Percentiles rank a stretch among this genome's conserved stretches.
These are phyloP conservation scores for Colletes gigas DNA, from an alignment of 1,140 invertebrate genomes.

Conservation along the genomic window DNA sequence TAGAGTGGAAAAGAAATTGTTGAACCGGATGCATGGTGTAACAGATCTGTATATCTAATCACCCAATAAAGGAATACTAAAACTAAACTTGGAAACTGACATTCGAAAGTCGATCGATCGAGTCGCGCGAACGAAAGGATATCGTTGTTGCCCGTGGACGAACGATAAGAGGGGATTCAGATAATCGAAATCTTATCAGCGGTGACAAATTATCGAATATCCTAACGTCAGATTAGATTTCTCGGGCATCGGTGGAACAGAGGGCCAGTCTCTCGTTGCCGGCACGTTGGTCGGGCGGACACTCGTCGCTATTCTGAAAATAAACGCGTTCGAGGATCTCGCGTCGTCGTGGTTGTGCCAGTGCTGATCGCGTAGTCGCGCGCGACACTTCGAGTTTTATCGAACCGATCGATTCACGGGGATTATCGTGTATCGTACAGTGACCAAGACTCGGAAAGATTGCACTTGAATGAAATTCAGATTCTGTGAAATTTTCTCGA, in stretches of 20 bases:
- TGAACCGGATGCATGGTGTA: too few relatives aligned
- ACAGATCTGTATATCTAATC: too few relatives aligned
- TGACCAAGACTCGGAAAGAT: background rate
- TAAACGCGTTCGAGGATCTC: constrained; percentile 56
- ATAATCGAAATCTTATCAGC: constrained; percentile 54
- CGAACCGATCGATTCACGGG: background rate
- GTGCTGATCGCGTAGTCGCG: constrained; percentile 41
- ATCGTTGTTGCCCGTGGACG: too few relatives aligned
- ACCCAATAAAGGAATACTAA: too few relatives aligned
- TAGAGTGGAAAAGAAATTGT: too few relatives aligned
- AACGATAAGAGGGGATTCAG: background rate
- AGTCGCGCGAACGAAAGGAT: background rate
- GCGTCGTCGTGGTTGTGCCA: constrained; percentile 43
- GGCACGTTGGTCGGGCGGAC: background rate
- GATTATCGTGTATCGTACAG: background rate
- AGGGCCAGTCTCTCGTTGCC: constrained; percentile 4
- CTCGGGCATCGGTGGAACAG: constrained; percentile 9
- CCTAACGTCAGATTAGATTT: constrained; percentile 64
- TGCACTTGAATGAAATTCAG: background rate
- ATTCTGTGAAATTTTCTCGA: background rate
- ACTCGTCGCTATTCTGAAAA: constrained; percentile 54
- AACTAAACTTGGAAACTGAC: too few relatives aligned
- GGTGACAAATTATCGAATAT: constrained; percentile 51
- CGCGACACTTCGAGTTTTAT: constrained; percentile 28
- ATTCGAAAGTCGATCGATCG: background rate